Conservation (phyloP, 1,140 invertebrate genomes). For the Cotesia vestalis region DNA sequence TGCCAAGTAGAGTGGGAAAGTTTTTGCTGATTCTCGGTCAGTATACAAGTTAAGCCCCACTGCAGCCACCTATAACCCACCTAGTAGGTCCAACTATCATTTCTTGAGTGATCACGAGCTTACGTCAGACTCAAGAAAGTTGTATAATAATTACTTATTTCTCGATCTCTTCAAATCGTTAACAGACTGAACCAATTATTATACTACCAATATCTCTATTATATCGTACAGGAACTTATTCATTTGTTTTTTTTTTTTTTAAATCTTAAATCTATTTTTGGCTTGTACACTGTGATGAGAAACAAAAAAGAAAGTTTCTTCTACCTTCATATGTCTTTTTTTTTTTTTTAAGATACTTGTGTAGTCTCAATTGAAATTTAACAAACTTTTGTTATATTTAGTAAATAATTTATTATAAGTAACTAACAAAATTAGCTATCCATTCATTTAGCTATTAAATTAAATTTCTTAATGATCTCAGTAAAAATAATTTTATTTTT, state of each 20-base stretch:
- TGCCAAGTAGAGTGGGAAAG: slow-evolving; percentile 21
- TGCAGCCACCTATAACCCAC: slow-evolving; percentile 4
- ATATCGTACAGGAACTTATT: no score
- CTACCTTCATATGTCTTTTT: no score
- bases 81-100: slow-evolving; percentile 30
- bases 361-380: no score
- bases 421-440: no score
- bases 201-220: slow-evolving; percentile 11
- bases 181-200: slow-evolving; percentile 15
- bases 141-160: slow-evolving; percentile 46
- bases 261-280: no score
- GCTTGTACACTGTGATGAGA: not conserved
- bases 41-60: not conserved
- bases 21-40: slow-evolving; percentile 23
- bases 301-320: not conserved
- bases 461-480: no score
- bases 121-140: slow-evolving; percentile 55
- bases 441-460: no score
- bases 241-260: not conserved
- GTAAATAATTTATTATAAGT: no score
- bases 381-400: no score
- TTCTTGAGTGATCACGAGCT: slow-evolving; percentile 38
- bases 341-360: no score
- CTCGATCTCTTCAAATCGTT: slow-evolving; percentile 30
- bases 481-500: no score